Evolutionary conservation across 2,113 vertebrate species (phyloP), one percentile per base, ranked within the genome.

Genomic region (Saguinus midas): DNA sequence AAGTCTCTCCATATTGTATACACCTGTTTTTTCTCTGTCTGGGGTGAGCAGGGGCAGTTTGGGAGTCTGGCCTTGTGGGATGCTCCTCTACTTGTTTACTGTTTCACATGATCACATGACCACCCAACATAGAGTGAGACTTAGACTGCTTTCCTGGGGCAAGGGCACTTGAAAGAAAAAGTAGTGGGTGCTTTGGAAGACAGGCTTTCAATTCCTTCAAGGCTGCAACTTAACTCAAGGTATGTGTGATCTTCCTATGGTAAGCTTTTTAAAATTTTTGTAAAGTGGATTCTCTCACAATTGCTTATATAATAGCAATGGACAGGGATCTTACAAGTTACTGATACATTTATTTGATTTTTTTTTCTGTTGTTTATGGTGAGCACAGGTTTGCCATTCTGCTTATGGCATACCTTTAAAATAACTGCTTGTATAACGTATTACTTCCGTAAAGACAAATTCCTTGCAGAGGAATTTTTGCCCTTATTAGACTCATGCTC

Each of bases 311-410:
- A 87, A 78, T 52, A 84, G 68, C 20, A 83, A 17, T 6, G 6
- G 57, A 55, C 78, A 45, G 48, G 29, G 57, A 29, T 81, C 27
- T 48, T 85, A 45, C 64, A 64, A 37, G 35, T n/a, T 95, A 68
- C 68, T 93, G 50, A 72, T 58, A 5, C 13, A 25, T 78, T 87
- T 91, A 80, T 88, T 94, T 90, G 58, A 29, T 80, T 9, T 50
- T 80, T 80, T 96, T 93, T 97, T 79, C 72, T 23, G 6, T 25
- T 72, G 32, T 88, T 95, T 85, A 87, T 50, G 50, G 35, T 55
- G 55, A 90, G 70, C 32, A 83, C 35, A 87, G 37, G 7, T 45
- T 87, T 82, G 6, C 68, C 50, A 50, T 83, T 97, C 79, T 93
- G 72, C 57, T 91, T 93, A 61, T 35, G 21, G 80, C 52, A 6